Percentiles rank a stretch among this genome's conserved stretches.
These are phyloP conservation scores for Struthidea cinerea DNA, from an alignment of 2,113 vertebrate genomes.

Conservation along the genomic window DNA sequence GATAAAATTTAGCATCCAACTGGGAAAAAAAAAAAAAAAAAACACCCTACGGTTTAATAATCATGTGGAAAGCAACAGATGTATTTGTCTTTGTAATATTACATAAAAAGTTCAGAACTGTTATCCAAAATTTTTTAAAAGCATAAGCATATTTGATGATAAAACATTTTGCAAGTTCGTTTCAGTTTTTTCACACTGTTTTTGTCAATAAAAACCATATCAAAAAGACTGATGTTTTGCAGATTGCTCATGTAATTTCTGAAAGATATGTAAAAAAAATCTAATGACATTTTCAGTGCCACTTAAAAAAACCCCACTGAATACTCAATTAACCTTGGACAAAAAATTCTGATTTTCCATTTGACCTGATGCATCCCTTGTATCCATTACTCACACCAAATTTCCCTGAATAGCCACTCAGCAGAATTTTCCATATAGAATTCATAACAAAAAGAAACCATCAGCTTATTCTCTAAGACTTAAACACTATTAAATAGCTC, in stretches of 20 bases:
- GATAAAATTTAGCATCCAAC: neutral
- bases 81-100: neutral
- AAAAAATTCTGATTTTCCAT: neutral
- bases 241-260: neutral
- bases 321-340: neutral
- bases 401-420: neutral
- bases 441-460: neutral
- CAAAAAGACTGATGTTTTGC: neutral
- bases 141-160: neutral
- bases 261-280: neutral
- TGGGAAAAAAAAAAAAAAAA: no score
- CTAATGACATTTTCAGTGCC: neutral
- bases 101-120: neutral
- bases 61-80: constrained; percentile 33
- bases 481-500: constrained; percentile 41
- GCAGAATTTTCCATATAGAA: neutral
- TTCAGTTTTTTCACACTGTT: neutral
- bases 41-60: constrained; percentile 1
- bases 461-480: neutral
- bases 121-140: neutral
- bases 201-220: neutral
- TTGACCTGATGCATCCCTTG: neutral
- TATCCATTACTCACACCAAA: neutral
- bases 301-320: neutral
- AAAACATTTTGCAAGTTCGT: neutral